Evolutionary conservation across 2,797 vertebrate species (phyloP).

Genomic region (Poecilia velifera): DNA sequence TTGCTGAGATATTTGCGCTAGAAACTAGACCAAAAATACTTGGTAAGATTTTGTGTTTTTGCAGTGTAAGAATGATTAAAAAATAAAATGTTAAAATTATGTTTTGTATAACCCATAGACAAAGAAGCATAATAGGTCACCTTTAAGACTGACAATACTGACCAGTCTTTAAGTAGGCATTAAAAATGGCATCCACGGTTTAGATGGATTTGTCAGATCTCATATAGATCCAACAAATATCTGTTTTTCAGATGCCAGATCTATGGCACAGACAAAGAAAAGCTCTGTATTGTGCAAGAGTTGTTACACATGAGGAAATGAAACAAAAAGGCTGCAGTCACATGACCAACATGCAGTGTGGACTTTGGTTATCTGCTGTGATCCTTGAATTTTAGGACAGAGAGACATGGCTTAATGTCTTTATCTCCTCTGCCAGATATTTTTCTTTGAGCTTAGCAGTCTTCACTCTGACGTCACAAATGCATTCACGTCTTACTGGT

Average conservation of each 20-base stretch:
- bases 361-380: background rate
- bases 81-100: too few relatives aligned
- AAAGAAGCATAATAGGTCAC: too few relatives aligned
- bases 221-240: background rate
- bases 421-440: background rate
- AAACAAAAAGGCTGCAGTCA: background rate
- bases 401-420: background rate
- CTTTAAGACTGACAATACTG: background rate
- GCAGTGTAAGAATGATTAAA: too few relatives aligned
- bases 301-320: background rate
- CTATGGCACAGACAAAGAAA: background rate
- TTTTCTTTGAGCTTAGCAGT: background rate
- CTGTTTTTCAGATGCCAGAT: background rate
- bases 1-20: too few relatives aligned
- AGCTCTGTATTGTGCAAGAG: background rate
- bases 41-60: too few relatives aligned
- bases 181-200: background rate
- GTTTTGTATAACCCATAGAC: too few relatives aligned
- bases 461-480: background rate
- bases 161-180: background rate
- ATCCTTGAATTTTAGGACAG: background rate
- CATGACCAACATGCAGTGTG: background rate
- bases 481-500: background rate
- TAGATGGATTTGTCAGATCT: background rate
- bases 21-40: too few relatives aligned